Evolutionary conservation across 53 echinoderm and acorn worm genomes (phyloP), one percentile per base, ranked within the genome.

Genomic region (Paracentrotus lividus): DNA sequence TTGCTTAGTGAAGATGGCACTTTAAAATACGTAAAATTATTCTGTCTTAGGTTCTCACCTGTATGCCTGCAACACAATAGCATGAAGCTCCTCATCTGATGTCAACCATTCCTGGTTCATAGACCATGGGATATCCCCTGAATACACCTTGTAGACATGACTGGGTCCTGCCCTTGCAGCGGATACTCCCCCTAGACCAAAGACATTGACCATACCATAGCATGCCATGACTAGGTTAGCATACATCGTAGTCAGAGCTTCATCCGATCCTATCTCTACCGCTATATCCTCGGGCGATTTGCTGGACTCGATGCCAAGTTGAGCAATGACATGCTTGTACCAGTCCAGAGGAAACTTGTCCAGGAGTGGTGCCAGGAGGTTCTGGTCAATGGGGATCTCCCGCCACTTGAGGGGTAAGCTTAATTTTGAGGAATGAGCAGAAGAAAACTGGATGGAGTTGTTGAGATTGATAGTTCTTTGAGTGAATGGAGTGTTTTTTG

Each of bases 321-420:
- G 92, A 44, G 96, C 52, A 8, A 98, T 93, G 61, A 98, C 94
- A 67, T 96, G 96, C 78, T 94, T 92, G 93, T 96, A 98, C 98
- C 98, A 98, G 65, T 97, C 97, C 67, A 72, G 93, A 1, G 97
- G 97, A 72, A 98, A 98, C 31, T 93, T 94, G 18, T 61, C 65
- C 78, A 97, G 93, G 29, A 95, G 95, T 8, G 95, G 90, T 38
- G 87, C 68, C 18, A 98, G 69, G 36, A 86, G 84, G 29, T 88
- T 69, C 21, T 94, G 84, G 54, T 98, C 98, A 2, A 98, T 53
- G 5, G 99, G 99, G 33, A 98, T 96, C 60, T 98, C 97, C 21
- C 99, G 88, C 99, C 99, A 98, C 85, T 97, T 98, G 38, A 98
- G 95, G 32, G 99, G 99, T 34, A 98, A 94, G 66, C 99, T 97